Evolutionary conservation across 2,797 vertebrate species (phyloP).

Genomic region (Cirrhinus molitorella): DNA sequence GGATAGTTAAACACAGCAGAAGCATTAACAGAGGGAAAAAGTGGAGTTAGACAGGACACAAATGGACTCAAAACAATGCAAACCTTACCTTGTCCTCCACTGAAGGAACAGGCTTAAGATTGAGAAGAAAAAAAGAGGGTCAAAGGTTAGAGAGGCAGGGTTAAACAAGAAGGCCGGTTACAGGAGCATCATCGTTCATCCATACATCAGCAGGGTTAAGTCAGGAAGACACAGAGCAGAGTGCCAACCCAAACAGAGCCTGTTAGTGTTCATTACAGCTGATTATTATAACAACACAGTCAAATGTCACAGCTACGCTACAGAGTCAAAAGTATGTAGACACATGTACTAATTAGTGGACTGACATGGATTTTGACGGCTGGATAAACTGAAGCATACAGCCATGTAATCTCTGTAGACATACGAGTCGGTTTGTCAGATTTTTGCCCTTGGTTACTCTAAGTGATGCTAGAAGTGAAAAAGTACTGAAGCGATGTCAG

Average conservation of each 20-base stretch:
- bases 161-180: slow-evolving; percentile 46
- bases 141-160: slow-evolving; percentile 78
- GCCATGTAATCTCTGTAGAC: not conserved
- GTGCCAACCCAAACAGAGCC: not conserved
- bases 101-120: slow-evolving; percentile 89
- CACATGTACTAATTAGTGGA: not conserved
- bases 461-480: not conserved
- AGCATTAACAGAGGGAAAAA: slow-evolving; percentile 20
- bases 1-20: slow-evolving; percentile 6
- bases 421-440: not conserved
- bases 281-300: not conserved
- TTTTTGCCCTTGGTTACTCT: not conserved
- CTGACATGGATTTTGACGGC: not conserved
- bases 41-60: slow-evolving; percentile 15
- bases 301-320: not conserved
- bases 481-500: not conserved
- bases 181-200: slow-evolving; percentile 29
- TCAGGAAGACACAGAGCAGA: slow-evolving; percentile 17
- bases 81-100: slow-evolving; percentile 94
- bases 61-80: slow-evolving; percentile 60
- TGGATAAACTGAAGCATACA: not conserved
- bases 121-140: slow-evolving; percentile 78
- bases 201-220: slow-evolving; percentile 8
- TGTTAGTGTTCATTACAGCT: slow-evolving; percentile 32
- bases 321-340: slow-evolving; percentile 16